Percentiles rank a stretch among this genome's conserved stretches.
Evolutionary conservation across 2,797 vertebrate genomes (phyloP).

Genomic region (Microhierax caerulescens): DNA sequence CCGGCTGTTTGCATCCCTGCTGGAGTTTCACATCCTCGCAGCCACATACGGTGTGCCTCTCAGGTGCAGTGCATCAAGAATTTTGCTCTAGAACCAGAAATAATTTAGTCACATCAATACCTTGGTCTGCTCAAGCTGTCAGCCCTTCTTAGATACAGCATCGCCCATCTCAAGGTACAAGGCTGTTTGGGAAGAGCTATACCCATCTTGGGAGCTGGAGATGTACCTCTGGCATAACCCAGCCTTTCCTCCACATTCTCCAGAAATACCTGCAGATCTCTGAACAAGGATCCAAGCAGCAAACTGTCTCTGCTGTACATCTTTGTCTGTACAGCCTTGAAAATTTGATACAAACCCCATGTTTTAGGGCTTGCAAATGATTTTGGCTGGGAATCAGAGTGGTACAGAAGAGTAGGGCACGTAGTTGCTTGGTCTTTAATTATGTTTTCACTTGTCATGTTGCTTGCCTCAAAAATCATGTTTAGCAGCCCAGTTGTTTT

Average conservation of each 20-base stretch:
- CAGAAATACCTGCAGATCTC: neutral
- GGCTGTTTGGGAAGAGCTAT: neutral
- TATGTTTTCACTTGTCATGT: neutral
- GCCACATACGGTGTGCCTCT: neutral
- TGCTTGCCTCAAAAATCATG: neutral
- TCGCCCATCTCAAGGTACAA: rapidly evolving
- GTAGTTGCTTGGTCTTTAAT: neutral
- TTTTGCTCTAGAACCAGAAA: neutral
- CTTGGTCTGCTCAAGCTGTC: neutral
- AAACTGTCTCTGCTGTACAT: neutral
- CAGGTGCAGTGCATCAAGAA: neutral
- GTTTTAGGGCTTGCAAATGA: neutral
- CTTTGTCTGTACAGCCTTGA: neutral
- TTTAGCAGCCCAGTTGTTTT: neutral
- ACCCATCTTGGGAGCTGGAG: neutral
- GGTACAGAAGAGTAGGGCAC: neutral
- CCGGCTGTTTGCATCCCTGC: neutral
- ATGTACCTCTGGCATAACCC: neutral
- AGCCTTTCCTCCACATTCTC: neutral
- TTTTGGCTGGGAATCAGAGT: neutral
- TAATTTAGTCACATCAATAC: neutral
- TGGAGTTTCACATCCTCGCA: neutral
- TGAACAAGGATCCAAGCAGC: neutral
- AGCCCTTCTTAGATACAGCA: neutral
- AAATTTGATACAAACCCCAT: neutral